phyloP scores from a whole-genome alignment of 2,888 invertebrate species.

The Barypeithes pellucidus region DNA sequence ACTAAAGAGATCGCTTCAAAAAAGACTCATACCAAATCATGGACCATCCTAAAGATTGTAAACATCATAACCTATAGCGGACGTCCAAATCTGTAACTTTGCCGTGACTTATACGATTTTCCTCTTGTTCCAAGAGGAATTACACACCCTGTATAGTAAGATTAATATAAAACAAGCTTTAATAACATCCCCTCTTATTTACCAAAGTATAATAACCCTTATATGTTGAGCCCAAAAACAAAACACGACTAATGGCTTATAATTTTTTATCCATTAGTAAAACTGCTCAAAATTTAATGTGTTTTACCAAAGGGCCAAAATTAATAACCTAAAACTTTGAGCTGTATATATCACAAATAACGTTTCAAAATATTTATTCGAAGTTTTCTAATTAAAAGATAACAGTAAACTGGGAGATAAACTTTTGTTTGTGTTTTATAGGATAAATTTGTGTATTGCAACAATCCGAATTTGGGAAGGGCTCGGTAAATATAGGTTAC shows the following conservation, averaged over 20 bases:
- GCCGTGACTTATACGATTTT: too few species aligned
- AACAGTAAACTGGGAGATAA: not conserved
- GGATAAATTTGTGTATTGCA: not conserved
- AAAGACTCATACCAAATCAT: too few species aligned
- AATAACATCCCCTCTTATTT: too few species aligned
- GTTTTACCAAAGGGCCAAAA: not conserved
- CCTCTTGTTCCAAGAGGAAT: too few species aligned
- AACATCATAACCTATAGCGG: too few species aligned
- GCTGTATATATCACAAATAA: not conserved
- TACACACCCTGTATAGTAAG: too few species aligned
- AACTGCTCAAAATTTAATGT: not conserved
- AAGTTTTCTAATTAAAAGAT: conserved; percentile 3
- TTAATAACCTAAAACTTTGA: not conserved
- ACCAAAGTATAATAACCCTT: not conserved
- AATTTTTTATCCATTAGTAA: conserved; percentile 5
- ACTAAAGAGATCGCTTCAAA: too few species aligned
- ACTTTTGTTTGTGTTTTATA: not conserved
- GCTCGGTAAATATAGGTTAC: not conserved
- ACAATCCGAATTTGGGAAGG: not conserved
- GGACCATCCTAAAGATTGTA: too few species aligned
- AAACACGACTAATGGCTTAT: not conserved
- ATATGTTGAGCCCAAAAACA: not conserved
- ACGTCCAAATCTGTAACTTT: too few species aligned
- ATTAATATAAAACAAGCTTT: too few species aligned
- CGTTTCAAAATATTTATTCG: not conserved